Evolutionary conservation across 2,797 vertebrate genomes (phyloP), one percentile per base, ranked within the genome.

Genomic region (Chelidonichthys spinosus): DNA sequence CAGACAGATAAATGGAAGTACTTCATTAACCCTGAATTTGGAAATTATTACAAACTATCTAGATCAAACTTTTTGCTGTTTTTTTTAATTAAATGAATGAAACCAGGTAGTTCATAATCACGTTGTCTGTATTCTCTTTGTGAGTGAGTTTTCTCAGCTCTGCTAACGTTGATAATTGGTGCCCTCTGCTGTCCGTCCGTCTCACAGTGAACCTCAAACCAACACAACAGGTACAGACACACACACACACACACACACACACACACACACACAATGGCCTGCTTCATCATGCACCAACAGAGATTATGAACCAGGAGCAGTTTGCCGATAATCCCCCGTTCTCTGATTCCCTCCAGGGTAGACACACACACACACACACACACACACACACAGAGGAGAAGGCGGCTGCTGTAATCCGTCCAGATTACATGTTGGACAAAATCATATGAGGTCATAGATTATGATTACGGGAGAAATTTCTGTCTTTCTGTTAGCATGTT

Each of bases 151-250:
- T 25, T 25, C 25, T 25, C 70, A 43, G 25, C 39, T 56, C 52
- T 61, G 6, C 76, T 47, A 49, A 49, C 8, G 5, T 13, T 79
- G 86, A 55, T 66, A 13, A 39, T 11, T 86, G 85, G 90, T 88
- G 89, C 92, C 89, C 89, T 74, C 92, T 92, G 83, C 84, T 93
- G 92, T 15, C 17, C 18, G 13, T 11, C n/a, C 17, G 4, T 7
- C 47, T n/a, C 32, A 46, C n/a, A 50, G 4, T 5, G 25, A 4
- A 37, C 15, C 33, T 11, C 11, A 36, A 25, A 15, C 2, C 7
- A 39, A 49, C 35, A 36, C 40, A 17, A 7, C 35, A 49, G 50
- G 18, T 53, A 35, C 13, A 6, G 35, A 66, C 7, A 69, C n/a
- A n/a, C 55, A 44, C 6, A 2, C n/a, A 43, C 3, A 7, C 14